phyloP scores from a whole-genome alignment of 2,797 vertebrate species.

The Halcyon chelicuti region DNA sequence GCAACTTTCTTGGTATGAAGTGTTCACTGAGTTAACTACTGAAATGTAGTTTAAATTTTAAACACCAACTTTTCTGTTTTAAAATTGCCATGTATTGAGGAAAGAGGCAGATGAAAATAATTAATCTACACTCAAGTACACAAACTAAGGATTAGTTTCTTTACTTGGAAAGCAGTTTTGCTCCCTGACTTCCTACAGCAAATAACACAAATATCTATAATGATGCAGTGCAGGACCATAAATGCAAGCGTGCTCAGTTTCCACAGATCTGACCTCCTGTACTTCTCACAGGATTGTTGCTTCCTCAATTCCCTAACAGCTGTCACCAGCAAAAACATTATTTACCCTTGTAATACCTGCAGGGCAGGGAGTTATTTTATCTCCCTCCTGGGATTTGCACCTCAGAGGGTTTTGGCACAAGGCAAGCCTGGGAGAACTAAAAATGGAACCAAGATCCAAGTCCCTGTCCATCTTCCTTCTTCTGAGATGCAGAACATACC shows the following conservation, averaged over 20 bases:
- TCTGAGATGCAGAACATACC: not conserved
- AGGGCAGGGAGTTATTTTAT: conserved; percentile 5
- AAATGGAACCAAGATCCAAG: conserved; percentile 33
- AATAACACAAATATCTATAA: not conserved
- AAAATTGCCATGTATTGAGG: not conserved
- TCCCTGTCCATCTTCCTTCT: not conserved
- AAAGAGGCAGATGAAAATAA: not conserved
- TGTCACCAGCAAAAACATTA: conserved; percentile 22
- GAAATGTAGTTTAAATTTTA: not conserved
- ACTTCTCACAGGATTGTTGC: not conserved
- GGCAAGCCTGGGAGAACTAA: not conserved
- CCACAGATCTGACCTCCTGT: not conserved
- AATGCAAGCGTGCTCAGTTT: not conserved
- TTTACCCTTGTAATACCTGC: conserved; percentile 40
- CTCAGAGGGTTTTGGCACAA: not conserved
- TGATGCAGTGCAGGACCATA: not conserved
- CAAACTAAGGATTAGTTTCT: not conserved
- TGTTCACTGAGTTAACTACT: not conserved
- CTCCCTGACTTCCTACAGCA: not conserved
- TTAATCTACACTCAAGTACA: not conserved
- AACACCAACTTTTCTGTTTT: not conserved
- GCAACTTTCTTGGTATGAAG: not conserved
- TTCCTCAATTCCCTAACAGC: conserved; percentile 1
- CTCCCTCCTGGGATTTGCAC: conserved; percentile 39
- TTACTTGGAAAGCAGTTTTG: not conserved